Conservation (phyloP, 2,797 vertebrate species). For the Squalus acanthias region DNA sequence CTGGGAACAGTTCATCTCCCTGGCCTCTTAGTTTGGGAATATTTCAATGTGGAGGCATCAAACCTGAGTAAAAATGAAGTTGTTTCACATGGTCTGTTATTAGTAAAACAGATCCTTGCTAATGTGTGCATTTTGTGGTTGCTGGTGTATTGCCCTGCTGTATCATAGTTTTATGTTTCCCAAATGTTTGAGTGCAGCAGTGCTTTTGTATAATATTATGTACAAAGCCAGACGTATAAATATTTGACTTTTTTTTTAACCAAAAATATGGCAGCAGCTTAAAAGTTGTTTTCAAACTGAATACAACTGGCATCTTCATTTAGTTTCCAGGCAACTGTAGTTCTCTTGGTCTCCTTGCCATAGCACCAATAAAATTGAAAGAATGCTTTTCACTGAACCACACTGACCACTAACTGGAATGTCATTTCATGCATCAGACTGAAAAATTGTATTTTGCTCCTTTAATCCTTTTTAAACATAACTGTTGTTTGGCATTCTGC, state of each 20-base stretch:
- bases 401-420: neutral
- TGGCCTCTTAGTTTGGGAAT: neutral
- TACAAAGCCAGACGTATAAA: neutral
- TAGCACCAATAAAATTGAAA: neutral
- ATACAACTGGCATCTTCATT: neutral
- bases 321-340: constrained; percentile 6
- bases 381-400: neutral
- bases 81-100: neutral
- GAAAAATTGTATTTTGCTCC: neutral
- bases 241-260: neutral
- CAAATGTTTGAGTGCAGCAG: neutral
- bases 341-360: neutral
- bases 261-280: neutral
- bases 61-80: neutral
- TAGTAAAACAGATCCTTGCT: neutral
- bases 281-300: neutral
- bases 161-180: neutral
- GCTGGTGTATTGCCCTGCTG: neutral
- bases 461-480: neutral
- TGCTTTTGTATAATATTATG: neutral
- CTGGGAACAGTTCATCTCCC: constrained; percentile 42
- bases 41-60: neutral
- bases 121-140: neutral
- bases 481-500: neutral
- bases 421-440: neutral